Percentiles rank a stretch among this genome's conserved stretches.
Conservation (phyloP, 2,797 vertebrate genomes). For the Prunella strophiata region DNA sequence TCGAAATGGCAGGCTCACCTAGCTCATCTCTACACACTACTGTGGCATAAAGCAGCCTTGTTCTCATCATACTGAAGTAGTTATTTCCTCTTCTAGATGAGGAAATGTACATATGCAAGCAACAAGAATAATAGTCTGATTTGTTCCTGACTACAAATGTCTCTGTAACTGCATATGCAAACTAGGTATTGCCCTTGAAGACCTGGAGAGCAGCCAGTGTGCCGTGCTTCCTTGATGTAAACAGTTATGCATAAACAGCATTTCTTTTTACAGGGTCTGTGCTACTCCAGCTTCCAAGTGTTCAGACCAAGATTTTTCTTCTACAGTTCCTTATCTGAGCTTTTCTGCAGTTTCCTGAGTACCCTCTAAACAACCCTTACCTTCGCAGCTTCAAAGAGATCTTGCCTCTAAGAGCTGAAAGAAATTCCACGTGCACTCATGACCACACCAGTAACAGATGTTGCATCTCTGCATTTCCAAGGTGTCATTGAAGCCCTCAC, state of each 20-base stretch:
- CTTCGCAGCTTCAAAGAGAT: neutral
- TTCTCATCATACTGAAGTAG: neutral
- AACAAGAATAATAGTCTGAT: neutral
- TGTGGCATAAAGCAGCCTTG: neutral
- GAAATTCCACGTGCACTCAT: neutral
- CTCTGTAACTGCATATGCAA: neutral
- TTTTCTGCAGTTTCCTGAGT: neutral
- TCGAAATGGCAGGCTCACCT: neutral
- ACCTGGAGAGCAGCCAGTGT: neutral
- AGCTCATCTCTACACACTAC: neutral
- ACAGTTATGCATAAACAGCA: neutral
- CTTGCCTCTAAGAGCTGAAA: neutral
- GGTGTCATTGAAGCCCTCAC: neutral
- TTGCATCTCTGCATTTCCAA: neutral
- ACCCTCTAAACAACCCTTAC: neutral
- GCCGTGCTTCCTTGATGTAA: neutral
- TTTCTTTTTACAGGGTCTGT: neutral
- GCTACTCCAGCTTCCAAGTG: neutral
- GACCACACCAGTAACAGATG: neutral
- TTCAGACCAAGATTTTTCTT: neutral
- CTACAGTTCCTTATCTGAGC: neutral
- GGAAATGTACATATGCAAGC: neutral
- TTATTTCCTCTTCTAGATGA: neutral
- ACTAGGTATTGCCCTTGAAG: slow-evolving; percentile 17
- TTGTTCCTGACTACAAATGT: neutral